Base-by-base conservation (phyloP, 2,797 vertebrate species). In the Propithecus perrieri region DNA sequence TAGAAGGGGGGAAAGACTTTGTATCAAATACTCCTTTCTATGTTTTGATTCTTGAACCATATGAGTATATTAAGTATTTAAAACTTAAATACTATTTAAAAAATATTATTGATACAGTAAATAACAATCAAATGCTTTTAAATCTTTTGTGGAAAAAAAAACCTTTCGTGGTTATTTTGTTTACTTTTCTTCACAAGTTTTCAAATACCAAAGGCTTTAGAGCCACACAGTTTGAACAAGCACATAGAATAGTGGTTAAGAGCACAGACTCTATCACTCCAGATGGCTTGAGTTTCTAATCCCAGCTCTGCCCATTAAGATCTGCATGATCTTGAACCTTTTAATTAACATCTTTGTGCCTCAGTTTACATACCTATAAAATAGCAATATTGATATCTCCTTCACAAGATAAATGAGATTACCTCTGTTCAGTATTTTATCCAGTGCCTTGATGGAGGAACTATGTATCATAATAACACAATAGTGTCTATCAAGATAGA, bases 181-280 rank as follows among this genome's bases (percentile, higher is more conserved):
- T 95, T 67, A 43, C 71, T 91, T 96, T 93, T 71, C 71, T 87
- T 93, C 12, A 65, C 13, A 57, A 89, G 22, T 88, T 86, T 26
- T 63, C 67, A 61, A 5, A 67, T 7, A n/a, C 33, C 46, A 35
- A n/a, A 71, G 33, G 7, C 61, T 89, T 79, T 33, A 38, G n/a
- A 63, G 28, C n/a, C 59, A 50, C 38, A 50, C 50, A 53, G 50
- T 48, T 28, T 53, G 20, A 65, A 50, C 5, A 50, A 33, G 38
- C 59, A 63, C 20, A 71, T 2, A 43, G 38, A 71, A 10, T 9
- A 65, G 22, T 7, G 13, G 8, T 85, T 41, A 61, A n/a, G 26
- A 30, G 17, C 3, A 48, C 18, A 53, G 74, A 33, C 10, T 33
- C 38, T n/a, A 7, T 4, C 65, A 63, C 8, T 46, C 48, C 30